These are phyloP conservation scores for Heteromurus nitidus DNA, from an alignment of 2,888 invertebrate species.

Conservation along the genomic window DNA sequence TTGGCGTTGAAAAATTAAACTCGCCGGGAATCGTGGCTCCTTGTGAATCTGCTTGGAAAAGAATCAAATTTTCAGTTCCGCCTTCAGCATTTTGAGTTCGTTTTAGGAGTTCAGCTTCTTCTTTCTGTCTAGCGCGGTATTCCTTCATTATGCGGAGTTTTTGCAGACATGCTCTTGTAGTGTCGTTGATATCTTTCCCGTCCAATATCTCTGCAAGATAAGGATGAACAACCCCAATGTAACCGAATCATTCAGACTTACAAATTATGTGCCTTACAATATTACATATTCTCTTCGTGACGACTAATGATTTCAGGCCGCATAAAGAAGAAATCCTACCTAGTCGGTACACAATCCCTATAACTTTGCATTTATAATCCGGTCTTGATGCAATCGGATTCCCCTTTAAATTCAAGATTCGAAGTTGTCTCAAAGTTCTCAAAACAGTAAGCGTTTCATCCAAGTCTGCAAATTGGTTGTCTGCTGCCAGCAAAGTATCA, in stretches of 20 bases:
- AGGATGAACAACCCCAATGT: not conserved
- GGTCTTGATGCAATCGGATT: slow-evolving; percentile 82
- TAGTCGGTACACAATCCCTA: slow-evolving; percentile 64
- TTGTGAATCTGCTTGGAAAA: not conserved
- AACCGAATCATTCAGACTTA: too few relatives aligned
- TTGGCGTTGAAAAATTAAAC: slow-evolving; percentile 63
- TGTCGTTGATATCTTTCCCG: slow-evolving; percentile 79
- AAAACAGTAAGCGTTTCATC: slow-evolving; percentile 78
- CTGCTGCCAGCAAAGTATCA: slow-evolving; percentile 55
- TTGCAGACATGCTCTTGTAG: slow-evolving; percentile 80
- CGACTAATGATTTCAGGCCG: not conserved
- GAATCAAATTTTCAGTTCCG: slow-evolving; percentile 5
- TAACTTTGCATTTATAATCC: slow-evolving; percentile 76
- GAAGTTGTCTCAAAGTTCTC: slow-evolving; percentile 78
- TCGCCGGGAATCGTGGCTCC: not conserved
- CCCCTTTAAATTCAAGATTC: slow-evolving; percentile 79
- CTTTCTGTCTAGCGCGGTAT: slow-evolving; percentile 25
- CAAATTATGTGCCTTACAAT: not conserved
- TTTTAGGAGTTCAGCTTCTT: not conserved
- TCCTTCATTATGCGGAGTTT: slow-evolving; percentile 76
- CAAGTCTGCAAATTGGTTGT: slow-evolving; percentile 77
- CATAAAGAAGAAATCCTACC: slow-evolving; percentile 56
- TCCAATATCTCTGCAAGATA: slow-evolving; percentile 79
- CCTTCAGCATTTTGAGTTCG: not conserved
- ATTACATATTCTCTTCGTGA: not conserved